Evolutionary conservation across 2,888 invertebrate species (phyloP).

Genomic region (Hyppa rectilinea): DNA sequence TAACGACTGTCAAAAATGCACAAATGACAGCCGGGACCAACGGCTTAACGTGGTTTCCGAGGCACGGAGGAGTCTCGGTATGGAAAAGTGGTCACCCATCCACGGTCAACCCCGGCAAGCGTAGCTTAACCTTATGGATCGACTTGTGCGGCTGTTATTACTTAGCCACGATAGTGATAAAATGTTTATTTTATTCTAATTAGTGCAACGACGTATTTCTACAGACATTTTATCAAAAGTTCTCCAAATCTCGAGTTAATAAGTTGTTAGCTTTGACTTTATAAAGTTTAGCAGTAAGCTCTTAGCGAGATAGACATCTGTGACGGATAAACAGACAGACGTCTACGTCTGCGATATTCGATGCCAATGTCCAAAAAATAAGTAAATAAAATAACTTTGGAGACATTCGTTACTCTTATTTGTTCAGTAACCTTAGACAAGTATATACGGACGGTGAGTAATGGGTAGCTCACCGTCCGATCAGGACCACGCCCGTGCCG

Average conservation of each 20-base stretch:
- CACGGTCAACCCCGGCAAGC: no score
- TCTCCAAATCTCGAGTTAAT: neutral
- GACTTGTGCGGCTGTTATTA: no score
- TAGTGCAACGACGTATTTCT: neutral
- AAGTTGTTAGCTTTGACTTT: neutral
- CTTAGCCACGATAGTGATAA: no score
- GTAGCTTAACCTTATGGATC: no score
- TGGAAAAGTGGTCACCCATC: no score
- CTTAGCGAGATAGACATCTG: conserved; percentile 17
- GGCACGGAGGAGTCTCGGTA: no score
- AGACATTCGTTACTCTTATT: conserved; percentile 7
- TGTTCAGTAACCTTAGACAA: neutral
- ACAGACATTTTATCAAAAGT: neutral
- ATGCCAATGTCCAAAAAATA: neutral
- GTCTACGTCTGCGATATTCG: neutral
- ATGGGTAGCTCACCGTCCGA: no score
- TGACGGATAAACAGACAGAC: conserved; percentile 11
- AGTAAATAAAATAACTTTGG: conserved; percentile 12
- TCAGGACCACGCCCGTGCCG: no score
- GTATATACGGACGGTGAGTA: no score
- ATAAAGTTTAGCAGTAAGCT: neutral
- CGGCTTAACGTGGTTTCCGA: no score
- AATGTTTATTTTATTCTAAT: neutral
- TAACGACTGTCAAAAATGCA: no score
- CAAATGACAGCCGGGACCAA: no score